These are phyloP conservation scores for Podarcis siculus DNA, from an alignment of 2,797 vertebrate genomes.

Conservation along the genomic window DNA sequence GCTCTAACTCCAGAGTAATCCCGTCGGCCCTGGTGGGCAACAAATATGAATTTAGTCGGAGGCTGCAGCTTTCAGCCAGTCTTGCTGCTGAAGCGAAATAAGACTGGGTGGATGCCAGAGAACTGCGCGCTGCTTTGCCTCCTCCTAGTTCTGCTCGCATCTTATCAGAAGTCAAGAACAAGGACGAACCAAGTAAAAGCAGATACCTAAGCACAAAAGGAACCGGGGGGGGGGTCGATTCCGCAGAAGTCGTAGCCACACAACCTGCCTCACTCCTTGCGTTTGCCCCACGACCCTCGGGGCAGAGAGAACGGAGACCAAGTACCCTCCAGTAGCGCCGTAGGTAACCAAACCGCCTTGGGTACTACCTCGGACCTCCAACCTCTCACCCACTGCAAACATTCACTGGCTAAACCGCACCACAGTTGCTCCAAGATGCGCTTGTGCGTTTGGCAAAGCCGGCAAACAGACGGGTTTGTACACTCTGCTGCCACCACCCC, in stretches of 20 bases:
- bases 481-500: neutral
- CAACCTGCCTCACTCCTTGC: neutral
- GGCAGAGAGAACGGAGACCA: neutral
- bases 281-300: neutral
- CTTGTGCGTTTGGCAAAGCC: neutral
- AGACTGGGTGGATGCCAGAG: neutral
- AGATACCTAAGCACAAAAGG: neutral
- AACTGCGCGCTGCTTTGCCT: neutral
- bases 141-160: too few species aligned
- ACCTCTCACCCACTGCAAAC: neutral
- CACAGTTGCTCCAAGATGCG: neutral
- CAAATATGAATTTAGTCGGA: neutral
- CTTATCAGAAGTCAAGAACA: neutral
- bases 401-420: neutral
- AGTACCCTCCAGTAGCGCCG: neutral
- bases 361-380: too few species aligned
- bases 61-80: neutral
- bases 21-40: neutral
- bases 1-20: neutral
- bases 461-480: too few species aligned
- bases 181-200: neutral
- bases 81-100: neutral
- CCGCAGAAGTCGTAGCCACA: neutral
- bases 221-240: neutral
- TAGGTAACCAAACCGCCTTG: neutral